These are phyloP conservation scores for Hestina assimilis DNA, from an alignment of 1,140 invertebrate genomes.

Conservation along the genomic window DNA sequence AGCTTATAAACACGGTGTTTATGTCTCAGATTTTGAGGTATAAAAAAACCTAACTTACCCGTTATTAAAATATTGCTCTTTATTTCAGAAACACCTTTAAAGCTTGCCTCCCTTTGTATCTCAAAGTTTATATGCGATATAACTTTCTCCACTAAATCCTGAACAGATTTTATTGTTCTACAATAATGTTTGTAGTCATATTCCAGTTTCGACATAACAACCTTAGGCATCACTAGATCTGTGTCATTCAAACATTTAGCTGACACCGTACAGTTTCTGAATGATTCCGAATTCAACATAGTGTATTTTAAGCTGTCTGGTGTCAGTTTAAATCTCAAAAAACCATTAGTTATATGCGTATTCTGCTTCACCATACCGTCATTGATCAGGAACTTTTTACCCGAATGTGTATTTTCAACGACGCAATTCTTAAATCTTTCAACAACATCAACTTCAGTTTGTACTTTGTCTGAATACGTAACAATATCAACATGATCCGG, in stretches of 20 bases:
- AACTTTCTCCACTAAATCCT: constrained; percentile 67
- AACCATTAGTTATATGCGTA: constrained; percentile 67
- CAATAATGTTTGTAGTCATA: constrained; percentile 69
- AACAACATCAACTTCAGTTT: constrained; percentile 73
- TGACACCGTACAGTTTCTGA: constrained; percentile 78
- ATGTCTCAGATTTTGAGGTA: neutral
- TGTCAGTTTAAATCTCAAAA: constrained; percentile 74
- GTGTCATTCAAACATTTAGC: constrained; percentile 70
- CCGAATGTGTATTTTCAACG: constrained; percentile 71
- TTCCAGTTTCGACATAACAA: constrained; percentile 40
- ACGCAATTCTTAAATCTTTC: constrained; percentile 81
- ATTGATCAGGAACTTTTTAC: constrained; percentile 81
- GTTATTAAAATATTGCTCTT: constrained; percentile 79
- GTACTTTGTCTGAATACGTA: constrained; percentile 64
- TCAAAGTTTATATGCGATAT: constrained; percentile 72
- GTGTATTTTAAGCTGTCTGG: constrained; percentile 80
- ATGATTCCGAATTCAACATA: constrained; percentile 79
- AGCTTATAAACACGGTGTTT: constrained; percentile 48
- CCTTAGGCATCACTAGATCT: constrained; percentile 49
- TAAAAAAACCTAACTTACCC: constrained; percentile 48
- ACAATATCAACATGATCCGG: constrained; percentile 80
- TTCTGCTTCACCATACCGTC: constrained; percentile 79
- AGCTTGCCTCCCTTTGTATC: constrained; percentile 62
- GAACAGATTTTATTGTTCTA: constrained; percentile 58
- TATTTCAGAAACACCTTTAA: constrained; percentile 73